These are phyloP conservation scores for Asarcornis scutulata DNA, from an alignment of 2,113 vertebrate genomes.

Conservation along the genomic window DNA sequence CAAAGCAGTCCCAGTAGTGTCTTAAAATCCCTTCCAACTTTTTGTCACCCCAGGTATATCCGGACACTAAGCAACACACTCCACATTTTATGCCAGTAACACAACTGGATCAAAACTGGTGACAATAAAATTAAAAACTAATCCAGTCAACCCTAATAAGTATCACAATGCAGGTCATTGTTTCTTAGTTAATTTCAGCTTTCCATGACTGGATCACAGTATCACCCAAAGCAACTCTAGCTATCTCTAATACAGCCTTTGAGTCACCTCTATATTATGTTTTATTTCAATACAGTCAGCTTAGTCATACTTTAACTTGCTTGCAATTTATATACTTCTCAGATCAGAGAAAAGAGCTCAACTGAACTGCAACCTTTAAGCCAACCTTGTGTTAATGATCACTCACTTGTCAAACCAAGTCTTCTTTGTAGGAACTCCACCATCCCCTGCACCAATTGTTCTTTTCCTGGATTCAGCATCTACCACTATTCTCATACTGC, in stretches of 20 bases:
- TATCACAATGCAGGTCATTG: background rate
- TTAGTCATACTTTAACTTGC: background rate
- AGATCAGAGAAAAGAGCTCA: background rate
- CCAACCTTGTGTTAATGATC: background rate
- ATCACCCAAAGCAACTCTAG: background rate
- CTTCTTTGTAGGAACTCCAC: constrained; percentile 86
- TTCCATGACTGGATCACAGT: background rate
- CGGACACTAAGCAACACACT: background rate
- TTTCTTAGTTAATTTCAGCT: background rate
- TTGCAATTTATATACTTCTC: background rate
- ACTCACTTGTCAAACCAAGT: constrained; percentile 97
- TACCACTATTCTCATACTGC: constrained; percentile 93
- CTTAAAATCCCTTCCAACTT: background rate
- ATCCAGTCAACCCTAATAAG: background rate
- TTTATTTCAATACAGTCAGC: background rate
- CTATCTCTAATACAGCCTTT: background rate
- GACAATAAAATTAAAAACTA: background rate
- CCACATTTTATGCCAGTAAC: background rate
- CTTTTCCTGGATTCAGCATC: constrained; percentile 95
- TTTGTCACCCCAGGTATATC: background rate
- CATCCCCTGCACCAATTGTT: constrained; percentile 81
- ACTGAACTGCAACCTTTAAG: background rate
- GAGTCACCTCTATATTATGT: fast-evolving
- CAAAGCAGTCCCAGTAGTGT: background rate
- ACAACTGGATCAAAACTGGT: background rate